These are phyloP conservation scores for Acrocephalus arundinaceus DNA, from an alignment of 2,113 vertebrate species.

Conservation along the genomic window DNA sequence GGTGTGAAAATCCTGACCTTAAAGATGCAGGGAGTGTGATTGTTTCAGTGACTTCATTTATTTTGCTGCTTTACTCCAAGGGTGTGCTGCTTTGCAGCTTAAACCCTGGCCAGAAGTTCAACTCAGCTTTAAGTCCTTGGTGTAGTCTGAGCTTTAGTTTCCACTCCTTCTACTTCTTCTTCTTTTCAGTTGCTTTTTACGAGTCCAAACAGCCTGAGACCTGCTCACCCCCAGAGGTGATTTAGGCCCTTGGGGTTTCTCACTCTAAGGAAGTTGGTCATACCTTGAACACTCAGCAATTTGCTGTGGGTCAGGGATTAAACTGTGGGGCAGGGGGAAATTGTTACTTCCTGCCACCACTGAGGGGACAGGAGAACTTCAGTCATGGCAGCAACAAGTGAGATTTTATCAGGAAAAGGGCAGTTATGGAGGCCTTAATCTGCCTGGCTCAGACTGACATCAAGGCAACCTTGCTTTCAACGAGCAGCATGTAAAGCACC, in stretches of 20 bases:
- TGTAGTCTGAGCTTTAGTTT: neutral
- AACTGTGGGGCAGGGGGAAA: neutral
- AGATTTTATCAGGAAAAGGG: neutral
- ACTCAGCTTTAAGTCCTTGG: neutral
- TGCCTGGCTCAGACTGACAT: neutral
- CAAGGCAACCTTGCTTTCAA: neutral
- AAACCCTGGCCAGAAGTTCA: neutral
- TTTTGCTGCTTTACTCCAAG: slow-evolving; percentile 1
- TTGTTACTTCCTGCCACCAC: neutral
- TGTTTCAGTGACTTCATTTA: neutral
- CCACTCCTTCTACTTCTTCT: neutral
- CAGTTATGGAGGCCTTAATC: neutral
- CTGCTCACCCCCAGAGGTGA: neutral
- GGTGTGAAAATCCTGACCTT: slow-evolving; percentile 54
- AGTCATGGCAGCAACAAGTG: neutral
- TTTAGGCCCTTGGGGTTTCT: neutral
- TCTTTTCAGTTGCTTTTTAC: neutral
- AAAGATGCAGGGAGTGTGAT: neutral
- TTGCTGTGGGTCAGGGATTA: neutral
- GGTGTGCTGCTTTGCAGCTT: neutral
- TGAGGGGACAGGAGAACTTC: neutral
- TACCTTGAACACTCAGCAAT: neutral
- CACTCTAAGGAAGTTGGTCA: neutral
- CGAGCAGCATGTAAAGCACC: neutral
- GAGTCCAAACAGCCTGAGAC: neutral